Conservation (phyloP, 2,888 invertebrate species). For the Phoronis australis region DNA sequence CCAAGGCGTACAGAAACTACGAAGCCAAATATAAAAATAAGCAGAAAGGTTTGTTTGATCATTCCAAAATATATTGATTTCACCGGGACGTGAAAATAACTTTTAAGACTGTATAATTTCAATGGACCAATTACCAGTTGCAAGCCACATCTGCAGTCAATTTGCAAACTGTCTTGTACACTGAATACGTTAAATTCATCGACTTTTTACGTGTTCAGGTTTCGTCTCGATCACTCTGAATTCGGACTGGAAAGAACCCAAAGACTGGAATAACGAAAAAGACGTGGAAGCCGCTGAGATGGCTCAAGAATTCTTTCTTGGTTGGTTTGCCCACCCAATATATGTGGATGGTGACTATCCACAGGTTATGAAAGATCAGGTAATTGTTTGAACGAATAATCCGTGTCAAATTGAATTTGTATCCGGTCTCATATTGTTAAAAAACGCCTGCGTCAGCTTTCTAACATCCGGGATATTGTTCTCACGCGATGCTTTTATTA, state of each 20-base stretch:
- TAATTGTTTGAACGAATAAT: too few species aligned
- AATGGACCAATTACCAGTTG: neutral
- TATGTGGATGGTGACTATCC: constrained; percentile 56
- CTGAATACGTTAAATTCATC: neutral
- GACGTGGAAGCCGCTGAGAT: constrained; percentile 33
- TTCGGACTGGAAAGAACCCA: constrained; percentile 30
- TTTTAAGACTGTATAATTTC: neutral
- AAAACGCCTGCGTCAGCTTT: too few species aligned
- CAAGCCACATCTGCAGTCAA: neutral
- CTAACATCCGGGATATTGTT: too few species aligned
- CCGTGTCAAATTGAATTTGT: too few species aligned
- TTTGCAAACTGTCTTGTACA: neutral
- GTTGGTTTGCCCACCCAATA: constrained; percentile 45
- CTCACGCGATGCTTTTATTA: too few species aligned
- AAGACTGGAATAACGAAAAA: constrained; percentile 22
- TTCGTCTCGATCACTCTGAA: constrained; percentile 30
- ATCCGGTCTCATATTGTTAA: too few species aligned
- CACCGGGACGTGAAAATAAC: neutral
- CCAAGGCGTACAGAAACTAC: constrained; percentile 58
- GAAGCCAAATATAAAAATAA: neutral
- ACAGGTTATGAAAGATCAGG: constrained; percentile 32
- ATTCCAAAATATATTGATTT: neutral
- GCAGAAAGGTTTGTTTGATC: neutral
- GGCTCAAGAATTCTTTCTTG: constrained; percentile 28
- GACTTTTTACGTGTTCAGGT: constrained; percentile 18